Conservation (phyloP, 92 coral and sea anemone genomes). For the Actinostola sp. region DNA sequence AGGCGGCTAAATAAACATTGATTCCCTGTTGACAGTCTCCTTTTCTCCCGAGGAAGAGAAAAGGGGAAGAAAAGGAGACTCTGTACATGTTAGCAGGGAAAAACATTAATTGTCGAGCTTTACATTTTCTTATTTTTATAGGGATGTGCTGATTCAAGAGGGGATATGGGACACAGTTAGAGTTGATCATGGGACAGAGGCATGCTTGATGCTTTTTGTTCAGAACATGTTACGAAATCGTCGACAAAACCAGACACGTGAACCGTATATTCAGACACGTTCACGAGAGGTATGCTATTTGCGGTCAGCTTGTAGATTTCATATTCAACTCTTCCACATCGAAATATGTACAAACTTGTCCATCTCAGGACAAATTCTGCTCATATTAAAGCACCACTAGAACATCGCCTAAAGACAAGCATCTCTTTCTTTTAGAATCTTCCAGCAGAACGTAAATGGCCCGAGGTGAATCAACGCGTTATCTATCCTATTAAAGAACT, state of each 20-base stretch:
- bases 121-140: background rate
- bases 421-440: constrained; percentile 44
- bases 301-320: background rate
- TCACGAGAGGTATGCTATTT: constrained; percentile 42
- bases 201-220: constrained; percentile 60
- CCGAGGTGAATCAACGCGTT: constrained; percentile 64
- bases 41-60: no score
- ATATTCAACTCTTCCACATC: no score
- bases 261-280: constrained; percentile 64
- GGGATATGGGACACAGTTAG: constrained; percentile 70
- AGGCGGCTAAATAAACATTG: no score
- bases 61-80: no score
- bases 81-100: no score
- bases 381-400: no score
- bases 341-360: no score
- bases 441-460: constrained; percentile 74
- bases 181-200: constrained; percentile 68
- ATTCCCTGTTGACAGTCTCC: no score
- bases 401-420: background rate
- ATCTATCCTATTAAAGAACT: constrained; percentile 64
- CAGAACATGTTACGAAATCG: constrained; percentile 49
- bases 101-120: no score
- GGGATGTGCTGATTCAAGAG: constrained; percentile 40
- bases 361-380: no score
- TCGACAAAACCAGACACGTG: constrained; percentile 48